A percentile compares a stretch with the other conserved stretches of the same genome.
Conservation (phyloP, 64 coral and sea anemone genomes). For the Montipora foliosa region DNA sequence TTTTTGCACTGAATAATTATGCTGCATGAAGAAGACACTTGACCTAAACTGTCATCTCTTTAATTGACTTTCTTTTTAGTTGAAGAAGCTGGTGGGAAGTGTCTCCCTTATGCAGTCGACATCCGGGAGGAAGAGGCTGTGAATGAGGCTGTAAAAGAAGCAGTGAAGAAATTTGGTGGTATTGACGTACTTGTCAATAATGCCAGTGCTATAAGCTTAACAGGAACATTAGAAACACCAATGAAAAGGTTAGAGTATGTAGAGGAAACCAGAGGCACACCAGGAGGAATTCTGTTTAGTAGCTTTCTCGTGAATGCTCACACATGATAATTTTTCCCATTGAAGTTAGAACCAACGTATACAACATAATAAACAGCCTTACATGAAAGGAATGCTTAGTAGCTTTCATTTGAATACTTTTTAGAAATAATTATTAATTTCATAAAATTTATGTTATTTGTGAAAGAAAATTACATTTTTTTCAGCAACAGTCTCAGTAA, state of each 20-base stretch:
- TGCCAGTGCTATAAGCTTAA: constrained; percentile 87
- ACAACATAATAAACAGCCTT: neutral
- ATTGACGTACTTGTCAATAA: constrained; percentile 99
- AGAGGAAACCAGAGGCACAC: neutral
- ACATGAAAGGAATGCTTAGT: neutral
- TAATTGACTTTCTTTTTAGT: constrained; percentile 36
- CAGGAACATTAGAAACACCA: constrained; percentile 82
- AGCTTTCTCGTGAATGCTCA: neutral
- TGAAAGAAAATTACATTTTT: too few relatives aligned
- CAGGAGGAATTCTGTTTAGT: neutral
- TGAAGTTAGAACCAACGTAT: too few relatives aligned
- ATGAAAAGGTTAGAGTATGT: constrained; percentile 76
- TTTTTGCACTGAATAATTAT: too few relatives aligned
- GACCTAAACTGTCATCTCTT: neutral
- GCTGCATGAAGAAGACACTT: too few relatives aligned
- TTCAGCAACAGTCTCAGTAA: too few relatives aligned
- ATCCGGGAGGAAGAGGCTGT: constrained; percentile 92
- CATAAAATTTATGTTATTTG: too few relatives aligned
- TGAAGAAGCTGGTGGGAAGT: constrained; percentile 92
- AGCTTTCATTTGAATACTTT: neutral
- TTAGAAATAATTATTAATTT: neutral
- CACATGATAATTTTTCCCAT: too few relatives aligned
- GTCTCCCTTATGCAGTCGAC: constrained; percentile 91
- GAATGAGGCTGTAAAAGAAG: constrained; percentile 73
- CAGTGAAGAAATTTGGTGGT: constrained; percentile 95